phyloP scores from a whole-genome alignment of 2,888 invertebrate species.

The Drosophila subsilvestris region DNA sequence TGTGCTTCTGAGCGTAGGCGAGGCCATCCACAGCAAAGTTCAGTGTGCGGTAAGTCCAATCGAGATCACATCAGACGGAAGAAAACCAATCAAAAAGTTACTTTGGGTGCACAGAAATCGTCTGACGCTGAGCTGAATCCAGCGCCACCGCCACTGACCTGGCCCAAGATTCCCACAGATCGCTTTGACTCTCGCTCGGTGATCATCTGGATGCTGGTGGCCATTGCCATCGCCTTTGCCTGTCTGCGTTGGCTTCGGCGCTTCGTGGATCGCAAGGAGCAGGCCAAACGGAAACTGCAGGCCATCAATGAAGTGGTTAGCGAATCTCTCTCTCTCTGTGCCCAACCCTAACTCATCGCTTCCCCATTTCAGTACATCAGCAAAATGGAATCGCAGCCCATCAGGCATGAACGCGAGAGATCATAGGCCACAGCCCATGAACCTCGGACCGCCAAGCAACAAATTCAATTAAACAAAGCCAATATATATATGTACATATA shows the following conservation, averaged over 20 bases:
- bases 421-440: constrained; percentile 2
- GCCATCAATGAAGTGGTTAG: constrained; percentile 46
- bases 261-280: constrained; percentile 68
- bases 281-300: constrained; percentile 13
- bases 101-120: constrained; percentile 8
- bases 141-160: constrained; percentile 67
- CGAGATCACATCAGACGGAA: accelerated
- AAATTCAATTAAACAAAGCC: neutral
- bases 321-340: no score
- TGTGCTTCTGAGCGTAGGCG: constrained; percentile 70
- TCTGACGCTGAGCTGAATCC: constrained; percentile 42
- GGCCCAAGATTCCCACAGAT: constrained; percentile 80
- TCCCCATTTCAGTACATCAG: constrained; percentile 35
- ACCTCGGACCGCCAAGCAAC: neutral
- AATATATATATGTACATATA: neutral
- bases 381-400: constrained; percentile 41
- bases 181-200: constrained; percentile 82
- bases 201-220: constrained; percentile 82
- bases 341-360: constrained; percentile 1
- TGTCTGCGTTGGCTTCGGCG: constrained; percentile 72
- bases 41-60: constrained; percentile 54
- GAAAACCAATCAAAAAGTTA: accelerated
- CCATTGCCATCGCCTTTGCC: constrained; percentile 80
- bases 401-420: constrained; percentile 24
- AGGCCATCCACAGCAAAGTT: constrained; percentile 29